Conservation (phyloP, 1,140 invertebrate genomes). For the Caerostris darwini region DNA sequence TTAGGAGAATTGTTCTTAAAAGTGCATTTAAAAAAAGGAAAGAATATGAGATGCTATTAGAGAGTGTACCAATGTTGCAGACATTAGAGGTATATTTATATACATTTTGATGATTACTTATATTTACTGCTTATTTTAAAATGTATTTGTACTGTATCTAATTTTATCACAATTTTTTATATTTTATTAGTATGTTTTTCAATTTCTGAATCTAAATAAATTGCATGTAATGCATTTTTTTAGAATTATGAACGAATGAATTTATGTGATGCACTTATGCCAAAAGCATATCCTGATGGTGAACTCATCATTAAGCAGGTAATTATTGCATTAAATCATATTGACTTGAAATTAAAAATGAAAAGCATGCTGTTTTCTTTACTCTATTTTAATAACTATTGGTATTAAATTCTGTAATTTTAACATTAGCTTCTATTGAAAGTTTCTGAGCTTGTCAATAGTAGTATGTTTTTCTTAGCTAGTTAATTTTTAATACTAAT, state of each 20-base stretch:
- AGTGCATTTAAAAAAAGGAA: conserved; percentile 97
- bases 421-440: no score
- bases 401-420: neutral
- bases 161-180: no score
- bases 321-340: conserved; percentile 13
- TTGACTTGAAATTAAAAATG: neutral
- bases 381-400: neutral
- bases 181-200: no score
- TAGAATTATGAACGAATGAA: conserved; percentile 97
- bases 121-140: no score
- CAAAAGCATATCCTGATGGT: conserved; percentile 88
- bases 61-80: conserved; percentile 97
- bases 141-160: no score
- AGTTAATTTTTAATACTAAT: no score
- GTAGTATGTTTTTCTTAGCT: no score
- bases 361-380: neutral
- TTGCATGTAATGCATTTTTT: conserved; percentile 78
- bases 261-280: conserved; percentile 94
- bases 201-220: no score
- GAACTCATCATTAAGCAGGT: conserved; percentile 94
- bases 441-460: no score
- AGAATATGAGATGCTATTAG: conserved; percentile 96
- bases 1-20: conserved; percentile 96
- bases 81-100: conserved; percentile 84
- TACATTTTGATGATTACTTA: no score